These are phyloP conservation scores for Argentina silus DNA, from an alignment of 2,797 vertebrate genomes.

Conservation along the genomic window DNA sequence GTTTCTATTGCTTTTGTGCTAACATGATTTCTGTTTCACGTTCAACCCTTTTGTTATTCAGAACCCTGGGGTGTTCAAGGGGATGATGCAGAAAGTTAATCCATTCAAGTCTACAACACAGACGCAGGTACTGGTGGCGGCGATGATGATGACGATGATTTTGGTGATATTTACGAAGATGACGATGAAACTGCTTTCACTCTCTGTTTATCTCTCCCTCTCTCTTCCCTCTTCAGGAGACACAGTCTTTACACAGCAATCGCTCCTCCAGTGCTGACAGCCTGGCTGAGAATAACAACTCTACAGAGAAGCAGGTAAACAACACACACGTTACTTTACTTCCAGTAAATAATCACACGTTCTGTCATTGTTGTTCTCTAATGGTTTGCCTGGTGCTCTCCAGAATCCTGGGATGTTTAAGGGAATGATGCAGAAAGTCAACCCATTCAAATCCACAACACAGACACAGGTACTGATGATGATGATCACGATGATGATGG, in stretches of 20 bases:
- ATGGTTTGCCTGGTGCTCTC: too few relatives aligned
- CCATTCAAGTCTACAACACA: constrained; percentile 27
- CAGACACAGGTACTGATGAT: too few relatives aligned
- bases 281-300: constrained; percentile 39
- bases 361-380: too few relatives aligned
- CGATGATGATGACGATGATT: not conserved
- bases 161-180: not conserved
- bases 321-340: too few relatives aligned
- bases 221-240: constrained; percentile 23
- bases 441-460: too few relatives aligned
- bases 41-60: constrained; percentile 12
- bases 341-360: too few relatives aligned
- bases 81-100: constrained; percentile 28
- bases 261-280: constrained; percentile 57
- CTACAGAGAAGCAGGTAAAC: constrained; percentile 47
- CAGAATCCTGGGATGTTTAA: too few relatives aligned
- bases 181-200: too few relatives aligned
- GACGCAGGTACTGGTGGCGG: not conserved
- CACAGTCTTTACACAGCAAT: constrained; percentile 17
- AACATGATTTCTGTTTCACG: constrained; percentile 1
- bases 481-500: too few relatives aligned
- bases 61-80: constrained; percentile 26
- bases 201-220: not conserved
- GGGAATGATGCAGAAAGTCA: too few relatives aligned
- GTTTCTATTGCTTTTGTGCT: not conserved